phyloP scores from a whole-genome alignment of 2,113 vertebrate genomes.

The Myxocyprinus asiaticus region DNA sequence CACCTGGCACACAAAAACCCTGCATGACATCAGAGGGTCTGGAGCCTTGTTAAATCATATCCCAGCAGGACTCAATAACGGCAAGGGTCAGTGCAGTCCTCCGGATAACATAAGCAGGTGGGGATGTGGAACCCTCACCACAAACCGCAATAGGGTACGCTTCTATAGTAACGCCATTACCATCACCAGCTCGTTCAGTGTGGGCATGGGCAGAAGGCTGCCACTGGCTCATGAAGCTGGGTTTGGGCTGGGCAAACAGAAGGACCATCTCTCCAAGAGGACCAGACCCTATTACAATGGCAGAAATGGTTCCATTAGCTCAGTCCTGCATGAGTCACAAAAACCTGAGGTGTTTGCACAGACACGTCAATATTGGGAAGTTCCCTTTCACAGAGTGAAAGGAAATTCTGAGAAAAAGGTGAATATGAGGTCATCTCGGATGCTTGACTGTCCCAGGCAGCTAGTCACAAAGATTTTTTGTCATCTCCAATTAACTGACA shows the following conservation, averaged over 20 bases:
- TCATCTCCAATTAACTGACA: no score
- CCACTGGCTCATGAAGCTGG: constrained; percentile 18
- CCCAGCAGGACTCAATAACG: constrained; percentile 21
- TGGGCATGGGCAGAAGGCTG: constrained; percentile 2
- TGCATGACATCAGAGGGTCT: constrained; percentile 46
- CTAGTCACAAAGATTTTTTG: no score
- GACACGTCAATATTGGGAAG: constrained; percentile 26
- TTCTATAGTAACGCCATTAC: constrained; percentile 44
- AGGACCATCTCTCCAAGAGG: constrained; percentile 29
- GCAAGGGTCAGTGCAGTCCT: constrained; percentile 24
- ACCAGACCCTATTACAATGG: constrained; percentile 32
- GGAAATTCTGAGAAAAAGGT: constrained; percentile 1
- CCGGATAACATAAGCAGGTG: constrained; percentile 46
- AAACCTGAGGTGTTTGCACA: constrained; percentile 45
- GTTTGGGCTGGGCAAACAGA: constrained; percentile 23
- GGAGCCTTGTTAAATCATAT: constrained; percentile 28
- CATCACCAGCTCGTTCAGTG: background rate
- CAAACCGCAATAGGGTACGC: constrained; percentile 35
- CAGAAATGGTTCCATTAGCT: constrained; percentile 53
- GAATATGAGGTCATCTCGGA: background rate
- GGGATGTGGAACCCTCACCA: constrained; percentile 35
- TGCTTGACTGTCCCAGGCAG: background rate
- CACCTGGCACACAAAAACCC: constrained; percentile 33
- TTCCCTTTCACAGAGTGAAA: constrained; percentile 36
- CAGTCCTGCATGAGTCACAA: constrained; percentile 56